Percentiles rank a stretch among this genome's conserved stretches.
phyloP scores from a whole-genome alignment of 2,888 invertebrate species.

The Antitype chi region DNA sequence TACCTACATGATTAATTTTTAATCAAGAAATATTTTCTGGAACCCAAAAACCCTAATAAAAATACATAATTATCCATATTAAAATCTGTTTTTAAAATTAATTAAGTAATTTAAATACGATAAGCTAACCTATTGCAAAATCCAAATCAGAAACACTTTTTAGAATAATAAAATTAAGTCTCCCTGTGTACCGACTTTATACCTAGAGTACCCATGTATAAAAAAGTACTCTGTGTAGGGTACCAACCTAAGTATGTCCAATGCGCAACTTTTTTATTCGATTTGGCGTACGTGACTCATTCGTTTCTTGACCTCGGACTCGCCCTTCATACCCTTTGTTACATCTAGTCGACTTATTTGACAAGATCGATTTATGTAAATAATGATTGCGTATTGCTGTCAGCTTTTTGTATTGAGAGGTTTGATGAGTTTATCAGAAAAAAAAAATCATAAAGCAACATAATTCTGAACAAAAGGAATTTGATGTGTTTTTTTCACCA shows the following conservation, averaged over 20 bases:
- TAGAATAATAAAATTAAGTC: background rate
- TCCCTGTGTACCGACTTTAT: too few relatives aligned
- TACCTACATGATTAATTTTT: background rate
- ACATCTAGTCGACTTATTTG: slow-evolving; percentile 17
- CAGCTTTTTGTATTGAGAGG: background rate
- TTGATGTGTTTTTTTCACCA: background rate
- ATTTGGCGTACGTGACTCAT: slow-evolving; percentile 44
- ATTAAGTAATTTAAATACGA: background rate
- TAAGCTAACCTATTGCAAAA: background rate
- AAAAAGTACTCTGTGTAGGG: too few relatives aligned
- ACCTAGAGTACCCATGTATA: too few relatives aligned
- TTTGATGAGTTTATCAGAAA: background rate
- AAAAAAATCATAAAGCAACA: too few relatives aligned
- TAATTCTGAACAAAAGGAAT: background rate
- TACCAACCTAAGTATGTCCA: background rate
- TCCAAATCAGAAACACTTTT: background rate
- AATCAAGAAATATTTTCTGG: background rate
- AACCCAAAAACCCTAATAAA: background rate
- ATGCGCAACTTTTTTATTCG: slow-evolving; percentile 36
- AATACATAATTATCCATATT: too few relatives aligned
- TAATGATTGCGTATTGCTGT: slow-evolving; percentile 35
- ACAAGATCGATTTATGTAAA: slow-evolving; percentile 53
- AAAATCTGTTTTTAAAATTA: background rate
- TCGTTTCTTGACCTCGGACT: slow-evolving; percentile 33
- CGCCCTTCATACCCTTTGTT: slow-evolving; percentile 25